These are phyloP conservation scores for Mastomys natalensis DNA, from an alignment of 2,113 vertebrate species.

Conservation along the genomic window DNA sequence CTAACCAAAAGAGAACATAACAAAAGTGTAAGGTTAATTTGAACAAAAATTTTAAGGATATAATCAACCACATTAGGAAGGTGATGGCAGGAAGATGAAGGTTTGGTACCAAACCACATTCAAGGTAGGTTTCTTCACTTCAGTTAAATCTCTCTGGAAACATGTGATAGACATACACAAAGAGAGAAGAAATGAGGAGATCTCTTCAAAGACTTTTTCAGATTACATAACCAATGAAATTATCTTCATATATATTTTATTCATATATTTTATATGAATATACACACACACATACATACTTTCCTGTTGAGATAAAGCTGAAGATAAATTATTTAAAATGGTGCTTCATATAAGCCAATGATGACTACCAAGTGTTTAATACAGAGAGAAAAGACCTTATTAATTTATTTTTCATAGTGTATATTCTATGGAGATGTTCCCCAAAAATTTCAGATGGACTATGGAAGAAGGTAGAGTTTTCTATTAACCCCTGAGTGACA, in stretches of 20 bases:
- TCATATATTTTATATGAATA: too few species aligned
- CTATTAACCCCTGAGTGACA: neutral
- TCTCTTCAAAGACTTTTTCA: neutral
- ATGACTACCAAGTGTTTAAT: neutral
- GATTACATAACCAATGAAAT: neutral
- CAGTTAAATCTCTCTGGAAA: neutral
- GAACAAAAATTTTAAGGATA: too few species aligned
- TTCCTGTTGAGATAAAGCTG: neutral
- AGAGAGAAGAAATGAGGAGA: neutral
- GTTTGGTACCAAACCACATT: neutral
- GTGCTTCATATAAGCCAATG: neutral
- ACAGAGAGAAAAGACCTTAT: neutral
- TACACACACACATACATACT: neutral
- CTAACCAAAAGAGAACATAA: neutral
- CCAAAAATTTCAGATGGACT: neutral
- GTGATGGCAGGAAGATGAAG: neutral
- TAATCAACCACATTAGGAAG: neutral
- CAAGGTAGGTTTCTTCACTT: neutral
- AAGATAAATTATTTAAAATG: neutral
- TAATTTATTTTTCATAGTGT: neutral
- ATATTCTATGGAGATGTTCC: neutral
- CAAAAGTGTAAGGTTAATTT: too few species aligned
- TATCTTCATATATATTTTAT: neutral
- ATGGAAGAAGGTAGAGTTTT: neutral
- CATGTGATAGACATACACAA: neutral